Base-by-base conservation (phyloP, 2,113 vertebrate genomes). In the Burhinus bistriatus region DNA sequence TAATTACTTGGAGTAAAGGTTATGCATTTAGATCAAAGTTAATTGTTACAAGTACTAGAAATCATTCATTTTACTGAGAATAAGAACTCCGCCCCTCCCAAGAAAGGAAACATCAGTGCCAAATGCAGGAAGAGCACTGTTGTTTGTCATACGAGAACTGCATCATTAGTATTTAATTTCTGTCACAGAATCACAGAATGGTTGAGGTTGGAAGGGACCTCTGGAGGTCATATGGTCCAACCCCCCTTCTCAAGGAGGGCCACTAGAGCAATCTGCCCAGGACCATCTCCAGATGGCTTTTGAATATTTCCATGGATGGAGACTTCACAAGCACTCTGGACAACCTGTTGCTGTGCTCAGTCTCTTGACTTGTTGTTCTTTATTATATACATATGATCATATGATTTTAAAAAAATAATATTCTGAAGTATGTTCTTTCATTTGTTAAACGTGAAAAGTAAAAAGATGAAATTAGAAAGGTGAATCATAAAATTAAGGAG, bases 221-320 rank as follows among this genome's bases (percentile, higher is more conserved):
- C 38, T 64, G 15, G 11, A 54, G 23, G 11, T 23, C 25, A 6
- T 12, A 29, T 92, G 32, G 5, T 49, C 42, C 29, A 81, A 44
- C 1, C 6, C 2, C 9, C 0, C 13, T 59, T 77, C 38, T 81
- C 42, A 62, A 49, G 14, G 32, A 80, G 2, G 0, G 4, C 0
- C 3, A 21, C 14, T 45, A 73, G 1, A 64, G 18, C 11, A 69
- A 51, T 4, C 6, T 73, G 3, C 4, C 9, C 38, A 45, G 9
- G 5, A 38, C 38, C 16, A 25, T 10, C 12, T 62, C 4, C 15
- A 54, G 58, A n/a, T 5, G 6, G 1, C 12, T 90, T 76, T 81
- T n/a, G 21, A 40, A 9, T 78, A 73, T 65, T 91, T 75, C 5
- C 23, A 44, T 54, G 25, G 8, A 36, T 40, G 11, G 20, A 49